Conservation (phyloP, 2,888 invertebrate species). For the Crossocerus cetratus region DNA sequence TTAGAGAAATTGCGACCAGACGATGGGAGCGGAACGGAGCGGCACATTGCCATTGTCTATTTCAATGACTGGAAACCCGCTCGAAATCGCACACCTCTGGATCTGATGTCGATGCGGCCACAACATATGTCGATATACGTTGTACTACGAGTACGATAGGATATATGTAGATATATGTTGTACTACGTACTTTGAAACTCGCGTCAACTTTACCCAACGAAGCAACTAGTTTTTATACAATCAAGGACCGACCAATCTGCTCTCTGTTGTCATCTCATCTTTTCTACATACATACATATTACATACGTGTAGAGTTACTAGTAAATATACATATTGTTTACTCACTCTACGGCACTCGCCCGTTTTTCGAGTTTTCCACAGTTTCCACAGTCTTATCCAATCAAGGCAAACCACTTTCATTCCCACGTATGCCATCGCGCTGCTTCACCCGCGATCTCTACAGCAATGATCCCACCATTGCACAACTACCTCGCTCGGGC, state of each 20-base stretch:
- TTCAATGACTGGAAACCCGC: conserved; percentile 70
- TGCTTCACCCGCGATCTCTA: conserved; percentile 17
- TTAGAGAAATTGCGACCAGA: conserved; percentile 42
- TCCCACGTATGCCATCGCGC: conserved; percentile 25
- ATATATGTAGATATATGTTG: not conserved
- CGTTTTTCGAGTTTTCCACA: conserved; percentile 8
- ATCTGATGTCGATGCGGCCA: conserved; percentile 65
- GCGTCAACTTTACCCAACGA: conserved; percentile 70
- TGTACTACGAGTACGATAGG: too few species aligned
- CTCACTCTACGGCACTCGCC: not conserved
- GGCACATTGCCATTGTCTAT: conserved; percentile 50
- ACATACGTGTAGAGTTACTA: too few species aligned
- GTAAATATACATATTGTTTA: too few species aligned
- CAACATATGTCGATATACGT: too few species aligned
- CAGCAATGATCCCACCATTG: conserved; percentile 17
- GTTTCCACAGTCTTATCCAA: conserved; percentile 10
- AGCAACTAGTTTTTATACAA: too few species aligned
- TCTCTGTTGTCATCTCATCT: too few species aligned
- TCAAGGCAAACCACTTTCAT: conserved; percentile 45
- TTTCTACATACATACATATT: too few species aligned
- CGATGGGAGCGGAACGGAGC: too few species aligned
- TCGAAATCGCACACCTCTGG: conserved; percentile 59
- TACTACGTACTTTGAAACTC: conserved; percentile 69
- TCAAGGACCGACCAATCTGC: too few species aligned
- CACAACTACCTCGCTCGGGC: not conserved